A percentile compares a stretch with the other conserved stretches of the same genome.
Evolutionary conservation across 1,140 invertebrate species (phyloP).

Genomic region (Drosophila tani): DNA sequence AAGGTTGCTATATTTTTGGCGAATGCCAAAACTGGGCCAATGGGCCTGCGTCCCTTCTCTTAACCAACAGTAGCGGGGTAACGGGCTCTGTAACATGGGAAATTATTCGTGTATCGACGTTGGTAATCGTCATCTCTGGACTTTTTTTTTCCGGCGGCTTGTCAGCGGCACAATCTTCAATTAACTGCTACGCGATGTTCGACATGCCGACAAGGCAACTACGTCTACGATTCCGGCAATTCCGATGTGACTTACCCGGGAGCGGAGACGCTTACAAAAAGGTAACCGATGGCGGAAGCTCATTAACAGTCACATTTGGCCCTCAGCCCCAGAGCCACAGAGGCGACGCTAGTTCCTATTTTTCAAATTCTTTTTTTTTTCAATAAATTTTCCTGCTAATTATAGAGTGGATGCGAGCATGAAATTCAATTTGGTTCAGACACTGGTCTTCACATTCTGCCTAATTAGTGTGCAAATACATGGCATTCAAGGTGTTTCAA

Average conservation of each 20-base stretch:
- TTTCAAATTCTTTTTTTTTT: not conserved
- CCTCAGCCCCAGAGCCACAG: constrained; percentile 33
- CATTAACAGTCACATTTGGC: constrained; percentile 57
- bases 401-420: constrained; percentile 28
- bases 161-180: constrained; percentile 70
- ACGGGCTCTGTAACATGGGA: constrained; percentile 21
- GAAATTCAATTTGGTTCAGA: constrained; percentile 51
- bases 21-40: constrained; percentile 16
- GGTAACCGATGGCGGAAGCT: constrained; percentile 59
- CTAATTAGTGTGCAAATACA: constrained; percentile 67
- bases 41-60: not conserved
- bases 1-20: not conserved
- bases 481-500: constrained; percentile 64
- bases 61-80: constrained; percentile 6
- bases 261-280: constrained; percentile 63
- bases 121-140: constrained; percentile 27
- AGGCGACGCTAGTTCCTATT: constrained; percentile 14
- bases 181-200: constrained; percentile 68
- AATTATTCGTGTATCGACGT: constrained; percentile 31
- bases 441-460: constrained; percentile 45
- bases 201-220: constrained; percentile 61
- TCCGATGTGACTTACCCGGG: constrained; percentile 23
- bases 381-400: not conserved
- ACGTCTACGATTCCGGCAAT: constrained; percentile 34
- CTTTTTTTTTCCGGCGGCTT: constrained; percentile 13